phyloP scores from a whole-genome alignment of 1,140 invertebrate genomes.

The Pseudomyrmex gracilis region DNA sequence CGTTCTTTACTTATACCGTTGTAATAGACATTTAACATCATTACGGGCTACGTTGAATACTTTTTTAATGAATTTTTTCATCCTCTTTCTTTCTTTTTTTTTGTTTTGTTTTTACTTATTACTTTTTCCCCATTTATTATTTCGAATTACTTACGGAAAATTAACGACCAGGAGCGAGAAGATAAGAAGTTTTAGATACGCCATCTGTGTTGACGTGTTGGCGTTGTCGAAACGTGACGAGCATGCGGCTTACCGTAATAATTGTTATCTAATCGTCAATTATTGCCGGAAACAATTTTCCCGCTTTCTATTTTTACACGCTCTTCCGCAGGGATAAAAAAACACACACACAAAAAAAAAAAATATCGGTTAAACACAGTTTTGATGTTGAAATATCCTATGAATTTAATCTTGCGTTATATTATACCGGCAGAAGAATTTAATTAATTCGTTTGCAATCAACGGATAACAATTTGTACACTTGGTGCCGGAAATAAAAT shows the following conservation, averaged over 20 bases:
- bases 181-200: neutral
- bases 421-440: conserved; percentile 46
- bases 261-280: neutral
- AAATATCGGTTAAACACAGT: neutral
- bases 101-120: neutral
- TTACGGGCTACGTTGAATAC: conserved; percentile 26
- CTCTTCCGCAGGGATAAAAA: neutral
- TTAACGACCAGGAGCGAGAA: neutral
- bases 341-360: too few relatives aligned
- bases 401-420: conserved; percentile 56
- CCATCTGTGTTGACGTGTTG: neutral
- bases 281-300: neutral
- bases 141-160: conserved; percentile 27
- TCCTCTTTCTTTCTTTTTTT: conserved; percentile 3
- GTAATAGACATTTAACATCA: conserved; percentile 3
- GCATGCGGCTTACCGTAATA: neutral
- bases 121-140: neutral
- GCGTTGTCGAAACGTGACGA: conserved; percentile 2
- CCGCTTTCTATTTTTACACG: neutral
- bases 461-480: conserved; percentile 51
- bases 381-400: conserved; percentile 15
- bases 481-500: conserved; percentile 22
- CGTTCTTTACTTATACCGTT: conserved; percentile 14
- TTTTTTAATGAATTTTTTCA: conserved; percentile 15
- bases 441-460: conserved; percentile 60